Conservation (phyloP, 1,140 invertebrate genomes). For the Drosophila dunni region DNA sequence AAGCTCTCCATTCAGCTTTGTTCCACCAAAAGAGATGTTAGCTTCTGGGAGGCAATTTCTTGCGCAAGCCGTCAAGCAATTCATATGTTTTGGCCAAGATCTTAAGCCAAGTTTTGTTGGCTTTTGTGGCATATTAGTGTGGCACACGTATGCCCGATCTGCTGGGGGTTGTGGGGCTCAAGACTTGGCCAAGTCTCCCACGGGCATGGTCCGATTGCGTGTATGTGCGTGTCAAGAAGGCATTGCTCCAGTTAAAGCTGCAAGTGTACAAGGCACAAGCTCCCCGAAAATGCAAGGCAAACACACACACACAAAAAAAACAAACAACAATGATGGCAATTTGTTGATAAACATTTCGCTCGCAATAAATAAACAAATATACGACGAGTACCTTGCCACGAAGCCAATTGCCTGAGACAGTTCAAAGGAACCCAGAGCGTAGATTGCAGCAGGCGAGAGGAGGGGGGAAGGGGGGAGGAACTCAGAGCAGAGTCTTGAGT, state of each 20-base stretch:
- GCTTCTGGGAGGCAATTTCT: conserved; percentile 3
- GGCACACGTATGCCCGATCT: conserved; percentile 12
- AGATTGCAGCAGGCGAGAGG: conserved; percentile 27
- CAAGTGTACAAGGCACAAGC: conserved; percentile 32
- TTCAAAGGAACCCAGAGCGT: conserved; percentile 27
- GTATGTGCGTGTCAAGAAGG: conserved; percentile 39
- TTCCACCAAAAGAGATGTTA: not conserved
- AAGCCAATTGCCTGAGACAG: conserved; percentile 47
- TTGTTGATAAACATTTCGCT: conserved; percentile 84
- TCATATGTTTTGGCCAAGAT: conserved; percentile 2
- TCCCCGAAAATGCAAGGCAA: conserved; percentile 5
- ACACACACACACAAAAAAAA: conserved; percentile 7
- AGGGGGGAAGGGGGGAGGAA: not conserved
- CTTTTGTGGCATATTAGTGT: conserved; percentile 4
- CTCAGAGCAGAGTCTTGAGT: too few species aligned
- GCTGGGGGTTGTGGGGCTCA: not conserved
- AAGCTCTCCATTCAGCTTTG: not conserved
- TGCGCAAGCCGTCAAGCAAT: not conserved
- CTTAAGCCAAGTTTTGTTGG: conserved; percentile 1
- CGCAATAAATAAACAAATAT: conserved; percentile 84
- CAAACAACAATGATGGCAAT: conserved; percentile 80
- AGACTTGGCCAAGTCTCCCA: conserved; percentile 25
- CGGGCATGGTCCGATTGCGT: conserved; percentile 1
- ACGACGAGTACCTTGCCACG: conserved; percentile 48
- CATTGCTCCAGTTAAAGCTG: conserved; percentile 49